These are phyloP conservation scores for Podargus strigoides DNA, from an alignment of 2,797 vertebrate genomes.

Conservation along the genomic window DNA sequence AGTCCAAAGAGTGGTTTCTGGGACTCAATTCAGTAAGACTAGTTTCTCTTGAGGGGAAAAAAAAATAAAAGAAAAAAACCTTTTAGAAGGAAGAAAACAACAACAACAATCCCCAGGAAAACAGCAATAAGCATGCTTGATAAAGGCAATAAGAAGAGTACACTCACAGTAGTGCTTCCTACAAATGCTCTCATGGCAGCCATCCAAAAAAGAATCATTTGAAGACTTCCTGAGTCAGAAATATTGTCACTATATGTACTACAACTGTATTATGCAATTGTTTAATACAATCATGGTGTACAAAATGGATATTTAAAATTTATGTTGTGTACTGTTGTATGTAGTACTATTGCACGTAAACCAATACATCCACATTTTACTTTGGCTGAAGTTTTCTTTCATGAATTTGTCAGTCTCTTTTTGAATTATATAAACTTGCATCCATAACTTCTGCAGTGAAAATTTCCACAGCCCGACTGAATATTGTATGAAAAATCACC, in stretches of 20 bases:
- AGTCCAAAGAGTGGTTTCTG: not conserved
- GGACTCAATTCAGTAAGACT: not conserved
- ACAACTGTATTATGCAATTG: not conserved
- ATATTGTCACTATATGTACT: not conserved
- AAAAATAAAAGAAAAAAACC: not conserved
- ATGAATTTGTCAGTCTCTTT: not conserved
- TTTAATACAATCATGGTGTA: not conserved
- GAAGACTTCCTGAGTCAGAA: not conserved
- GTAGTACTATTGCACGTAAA: not conserved
- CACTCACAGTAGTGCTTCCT: not conserved
- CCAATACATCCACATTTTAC: not conserved
- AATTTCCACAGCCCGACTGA: not conserved
- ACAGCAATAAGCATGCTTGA: not conserved
- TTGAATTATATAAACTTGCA: not conserved
- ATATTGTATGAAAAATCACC: not conserved
- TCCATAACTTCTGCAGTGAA: not conserved
- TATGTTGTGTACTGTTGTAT: rapidly evolving
- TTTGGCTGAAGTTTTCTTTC: not conserved
- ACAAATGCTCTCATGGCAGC: not conserved
- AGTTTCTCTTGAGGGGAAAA: not conserved
- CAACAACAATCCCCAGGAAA: not conserved
- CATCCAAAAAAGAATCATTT: not conserved
- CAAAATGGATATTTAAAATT: not conserved
- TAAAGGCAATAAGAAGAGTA: not conserved
- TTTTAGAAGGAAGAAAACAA: not conserved